Evolutionary conservation across 92 coral and sea anemone species (phyloP).

Genomic region (Nematostella vectensis): DNA sequence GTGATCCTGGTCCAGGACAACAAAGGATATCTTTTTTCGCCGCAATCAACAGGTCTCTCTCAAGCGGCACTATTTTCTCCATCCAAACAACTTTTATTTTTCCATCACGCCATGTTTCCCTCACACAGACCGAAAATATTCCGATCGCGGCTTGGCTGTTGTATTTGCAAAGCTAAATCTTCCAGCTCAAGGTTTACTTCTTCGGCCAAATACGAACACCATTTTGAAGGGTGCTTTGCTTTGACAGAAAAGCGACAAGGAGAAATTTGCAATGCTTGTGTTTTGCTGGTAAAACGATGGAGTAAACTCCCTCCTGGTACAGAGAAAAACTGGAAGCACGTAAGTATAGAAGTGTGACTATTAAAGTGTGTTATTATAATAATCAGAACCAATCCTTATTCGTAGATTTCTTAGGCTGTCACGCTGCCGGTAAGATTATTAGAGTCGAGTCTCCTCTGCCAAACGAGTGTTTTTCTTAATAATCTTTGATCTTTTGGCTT

Average conservation of each 20-base stretch:
- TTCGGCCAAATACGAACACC: constrained; percentile 80
- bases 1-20: too few relatives aligned
- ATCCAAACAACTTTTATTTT: too few relatives aligned
- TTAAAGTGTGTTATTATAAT: too few relatives aligned
- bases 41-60: too few relatives aligned
- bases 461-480: too few relatives aligned
- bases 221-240: constrained; percentile 82
- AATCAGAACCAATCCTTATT: too few relatives aligned
- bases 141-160: constrained; percentile 93
- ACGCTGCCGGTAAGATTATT: too few relatives aligned
- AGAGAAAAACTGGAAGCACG: constrained; percentile 92
- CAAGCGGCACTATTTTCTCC: too few relatives aligned
- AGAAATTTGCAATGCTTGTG: constrained; percentile 98
- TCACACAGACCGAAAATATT: constrained; percentile 88
- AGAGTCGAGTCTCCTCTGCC: too few relatives aligned
- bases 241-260: constrained; percentile 73
- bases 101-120: constrained; percentile 84
- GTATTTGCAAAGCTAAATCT: constrained; percentile 96
- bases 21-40: too few relatives aligned
- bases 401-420: too few relatives aligned
- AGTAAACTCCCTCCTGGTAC: constrained; percentile 81
- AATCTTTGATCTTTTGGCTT: too few relatives aligned
- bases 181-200: constrained; percentile 97
- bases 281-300: constrained; percentile 92
- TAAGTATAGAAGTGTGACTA: constrained; percentile 42